Evolutionary conservation across 2,888 invertebrate genomes (phyloP), one percentile per base, ranked within the genome.

Genomic region (Iphiclides podalirius): DNA sequence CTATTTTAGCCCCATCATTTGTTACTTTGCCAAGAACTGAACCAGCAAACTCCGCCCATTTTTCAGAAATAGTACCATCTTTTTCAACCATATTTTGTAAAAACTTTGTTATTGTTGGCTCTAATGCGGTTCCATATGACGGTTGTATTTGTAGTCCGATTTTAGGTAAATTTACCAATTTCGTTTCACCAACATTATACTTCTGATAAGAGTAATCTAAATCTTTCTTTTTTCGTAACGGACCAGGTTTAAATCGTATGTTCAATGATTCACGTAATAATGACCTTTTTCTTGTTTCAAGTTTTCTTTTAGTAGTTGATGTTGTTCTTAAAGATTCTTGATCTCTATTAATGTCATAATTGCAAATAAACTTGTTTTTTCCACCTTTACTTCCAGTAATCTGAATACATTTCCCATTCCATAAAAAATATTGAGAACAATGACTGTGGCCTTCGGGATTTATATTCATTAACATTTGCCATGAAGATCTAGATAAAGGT

Each of bases 11-110:
- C 20, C 60, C 46, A 48, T 70, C 62, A 42, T 73, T 52, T 8
- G 62, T 67, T 16, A 41, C 36, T 20, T 40, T 41, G 34, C 81
- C 82, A 52, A 92, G 60, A 34, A 85, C 86, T 11, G 90, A 84
- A 42, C 90, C 79, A 15, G 92, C 89, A 72, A 91, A 91, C 45
- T 90, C 82, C 1, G 90, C 89, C 82, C 90, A 90, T 57, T 87
- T 79, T 42, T 72, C 64, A 28, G 83, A 75, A 53, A 92, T 80
- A 1, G 64, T 56, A 8, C 83, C 86, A 49, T 86, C 70, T 37
- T 72, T 64, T 52, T 77, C 64, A 31, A 79, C 69, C 31, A 80
- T 69, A 52, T 68, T 72, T 53, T 79, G 75, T 44, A 91, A 63
- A 60, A 89, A 84, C 48, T 73, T 77, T 16, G 73, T 60, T 28